Evolutionary conservation across 2,888 invertebrate species (phyloP), one percentile per base, ranked within the genome.

Genomic region (Pristionchus maxplancki): DNA sequence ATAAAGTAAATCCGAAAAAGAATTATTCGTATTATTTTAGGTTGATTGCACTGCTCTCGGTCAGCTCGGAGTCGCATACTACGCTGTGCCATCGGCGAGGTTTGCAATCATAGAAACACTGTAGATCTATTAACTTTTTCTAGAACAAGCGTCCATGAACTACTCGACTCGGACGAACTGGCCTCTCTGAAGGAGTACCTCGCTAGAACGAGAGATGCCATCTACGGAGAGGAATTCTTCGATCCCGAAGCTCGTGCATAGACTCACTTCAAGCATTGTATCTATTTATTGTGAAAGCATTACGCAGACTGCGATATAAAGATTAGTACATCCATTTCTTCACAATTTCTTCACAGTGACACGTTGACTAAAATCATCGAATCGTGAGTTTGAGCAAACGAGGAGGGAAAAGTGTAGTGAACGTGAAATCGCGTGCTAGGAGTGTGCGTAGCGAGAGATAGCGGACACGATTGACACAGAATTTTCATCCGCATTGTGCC

Each of bases 1-100:
- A 40, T 28, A 64, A 24, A 1, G n/a, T 1, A 24, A 9, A 62
- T 1, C 15, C 3, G 11, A 62, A 9, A 62, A 20, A 20, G 11
- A 62, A 62, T 8, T 1, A 62, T 28, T 5, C 24, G 2, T 8
- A 5, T 9, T 31, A 6, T 34, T 20, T 24, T 6, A 83, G 82
- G 82, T 83, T 53, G 82, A 83, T 34, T 83, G 82, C 53, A 83
- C 82, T 53, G 82, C 34, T 17, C 34, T 83, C 50, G 82, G 82
- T 0, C 82, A 83, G 37, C 34, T 83, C 17, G 82, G 82, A 13
- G 78, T 78, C 44, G 40, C 78, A 0, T n/a, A 34, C 53, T 83
- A 31, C 28, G 82, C 53, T 8, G 17, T 82, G 3, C 82, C 82
- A 9, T 1, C 28, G 1, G 82, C 31, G 9, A 50, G 82, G 82